phyloP scores from a whole-genome alignment of 1,140 invertebrate species.

The Nomia melanderi region DNA sequence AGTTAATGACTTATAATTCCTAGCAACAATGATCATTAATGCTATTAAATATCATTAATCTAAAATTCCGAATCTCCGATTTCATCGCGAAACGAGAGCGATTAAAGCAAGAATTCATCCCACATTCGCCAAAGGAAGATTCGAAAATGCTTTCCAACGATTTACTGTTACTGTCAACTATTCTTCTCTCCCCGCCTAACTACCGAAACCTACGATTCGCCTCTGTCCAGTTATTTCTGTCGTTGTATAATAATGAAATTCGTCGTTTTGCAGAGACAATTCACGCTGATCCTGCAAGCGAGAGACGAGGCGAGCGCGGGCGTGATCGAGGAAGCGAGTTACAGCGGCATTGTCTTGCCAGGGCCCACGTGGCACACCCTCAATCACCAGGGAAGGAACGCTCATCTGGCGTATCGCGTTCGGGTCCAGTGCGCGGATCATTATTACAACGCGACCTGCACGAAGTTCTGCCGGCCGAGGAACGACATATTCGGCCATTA shows the following conservation, averaged over 20 bases:
- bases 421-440: slow-evolving; percentile 94
- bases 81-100: too few species aligned
- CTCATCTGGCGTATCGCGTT: slow-evolving; percentile 91
- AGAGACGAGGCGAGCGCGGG: slow-evolving; percentile 89
- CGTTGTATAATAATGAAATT: slow-evolving; percentile 17
- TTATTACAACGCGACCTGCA: slow-evolving; percentile 97
- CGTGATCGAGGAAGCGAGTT: slow-evolving; percentile 93
- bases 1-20: too few species aligned
- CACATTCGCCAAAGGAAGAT: too few species aligned
- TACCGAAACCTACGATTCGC: too few species aligned
- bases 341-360: slow-evolving; percentile 94
- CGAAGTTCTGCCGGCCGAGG: slow-evolving; percentile 93
- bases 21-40: too few species aligned
- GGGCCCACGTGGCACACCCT: slow-evolving; percentile 94
- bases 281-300: slow-evolving; percentile 94
- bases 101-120: too few species aligned
- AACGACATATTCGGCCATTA: slow-evolving; percentile 98
- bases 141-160: too few species aligned
- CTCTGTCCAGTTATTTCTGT: neutral
- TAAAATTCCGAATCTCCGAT: too few species aligned
- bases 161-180: too few species aligned
- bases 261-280: slow-evolving; percentile 89
- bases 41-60: too few species aligned
- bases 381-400: slow-evolving; percentile 88
- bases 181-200: too few species aligned